Evolutionary conservation across 1,140 invertebrate species (phyloP), one percentile per base, ranked within the genome.

Genomic region (Cecropterus lyciades): DNA sequence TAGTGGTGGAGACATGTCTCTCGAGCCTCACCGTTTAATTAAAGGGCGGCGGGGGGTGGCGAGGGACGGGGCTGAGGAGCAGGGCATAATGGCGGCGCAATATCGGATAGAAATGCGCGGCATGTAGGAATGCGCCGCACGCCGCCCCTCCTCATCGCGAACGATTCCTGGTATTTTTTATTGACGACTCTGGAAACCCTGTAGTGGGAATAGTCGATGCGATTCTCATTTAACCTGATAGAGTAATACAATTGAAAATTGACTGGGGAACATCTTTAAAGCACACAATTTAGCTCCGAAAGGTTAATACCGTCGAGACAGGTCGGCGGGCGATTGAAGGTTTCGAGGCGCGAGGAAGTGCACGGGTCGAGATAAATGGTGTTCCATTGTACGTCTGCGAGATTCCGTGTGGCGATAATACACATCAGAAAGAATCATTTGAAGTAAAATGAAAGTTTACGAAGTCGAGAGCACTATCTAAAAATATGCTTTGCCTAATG

Each of bases 31-130:
- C 83, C 80, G 89, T 92, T 92, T 92, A 92, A 92, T 92, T 92
- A 92, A 92, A 92, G 89, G 86, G 80, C 86, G 84, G 77, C 75
- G 77, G 86, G 82, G 80, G 78, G 74, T 73, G 63, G 65, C 65
- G 77, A 72, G 78, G 74, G 67, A 66, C 71, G 81, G 80, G 71
- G 57, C 62, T 69, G 74, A 81, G 81, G 75, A 85, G 81, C 80
- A 84, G 77, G 85, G 87, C 82, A 92, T 90, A 89, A 92, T 92
- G 85, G 86, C 86, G 83, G 86, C 87, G 87, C 89, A 92, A 92
- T 92, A 92, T 92, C 87, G 87, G 87, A 90, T 90, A 85, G 86
- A 92, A 92, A 92, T 92, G 89, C 87, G 84, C 84, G 89, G 89
- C 87, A 92, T 90, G 87, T 89, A 85, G 89, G 89, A 92, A 92